Base-by-base conservation (phyloP, 2,888 invertebrate genomes). In the Cacoxenus indagator region DNA sequence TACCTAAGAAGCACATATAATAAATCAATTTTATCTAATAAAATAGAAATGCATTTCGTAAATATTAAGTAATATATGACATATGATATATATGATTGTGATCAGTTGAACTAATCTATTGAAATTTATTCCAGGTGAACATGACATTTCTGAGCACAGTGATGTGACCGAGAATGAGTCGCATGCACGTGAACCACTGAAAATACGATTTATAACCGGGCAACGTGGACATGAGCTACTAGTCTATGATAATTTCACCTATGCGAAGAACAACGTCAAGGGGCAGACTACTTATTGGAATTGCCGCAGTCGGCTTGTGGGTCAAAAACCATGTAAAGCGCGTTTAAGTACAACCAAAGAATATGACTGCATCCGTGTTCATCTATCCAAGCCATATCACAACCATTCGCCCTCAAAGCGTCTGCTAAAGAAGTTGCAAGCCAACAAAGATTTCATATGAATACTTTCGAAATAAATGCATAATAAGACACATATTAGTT, bases 211-310 rank as follows among this genome's bases (percentile, higher is more conserved):
- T 59, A 84, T 88, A 48, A 74, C 75, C 0, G 88, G 88, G 0
- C 88, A 88, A 67, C 81, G 88, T 1, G 88, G 88, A 19, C 86
- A 85, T 45, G 69, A 82, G 22, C 75, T 88, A 27, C 65, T 88
- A 22, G 78, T 85, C 43, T 85, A 82, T 59, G 77, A 81, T 37
- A 83, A 85, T n/a, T 88, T 83, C 71, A 84, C 86, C 2, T 88
- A 85, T 73, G 85, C 87, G 0, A 87, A 84, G 73, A 88, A 87
- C 67, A 87, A 86, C 69, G 72, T 75, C 1, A 78, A 83, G 46
- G 85, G 83, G 2, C 69, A 77, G 1, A 86, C 86, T 1, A 85
- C 80, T 1, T 88, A 88, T 68, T 88, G 88, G 88, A 87, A 85
- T 71, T 88, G 88, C 65, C 86, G 88, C 2, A 81, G 77, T 65